Evolutionary conservation across 2,113 vertebrate species (phyloP), one percentile per base, ranked within the genome.

Genomic region (Melanerpes formicivorus): DNA sequence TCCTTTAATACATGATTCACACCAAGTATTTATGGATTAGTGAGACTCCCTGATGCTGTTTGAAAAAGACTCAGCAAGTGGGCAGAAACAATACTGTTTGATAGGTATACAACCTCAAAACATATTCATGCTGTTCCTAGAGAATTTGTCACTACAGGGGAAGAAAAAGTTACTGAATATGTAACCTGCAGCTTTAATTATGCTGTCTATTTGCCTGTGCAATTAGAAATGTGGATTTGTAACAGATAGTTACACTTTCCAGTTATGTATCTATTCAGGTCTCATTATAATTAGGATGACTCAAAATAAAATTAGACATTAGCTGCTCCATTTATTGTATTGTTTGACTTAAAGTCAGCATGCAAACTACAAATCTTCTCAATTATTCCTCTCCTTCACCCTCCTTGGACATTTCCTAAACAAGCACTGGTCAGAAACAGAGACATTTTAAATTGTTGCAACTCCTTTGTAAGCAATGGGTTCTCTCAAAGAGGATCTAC

Each of bases 221-320:
- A 95, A 97, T 97, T 88, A 96, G 94, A 84, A 95, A 82, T 80
- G 88, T 81, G 79, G 80, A 90, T 97, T 95, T 97, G 81, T 95
- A 97, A 91, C 80, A 96, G 93, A 96, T 77, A 96, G 90, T 89
- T 96, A 94, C 90, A 92, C 83, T 96, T 97, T 73, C 90, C 95
- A 83, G 84, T 96, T 97, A 93, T 26, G 55, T 88, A 95, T 93
- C 92, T 95, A 92, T 97, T 92, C 95, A 91, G 96, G 95, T 96
- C 88, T 95, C 40, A 22, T 96, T 96, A 90, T 96, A 94, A 97
- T 95, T 95, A 95, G 91, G 82, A 95, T 97, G 97, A 97, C 75
- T 97, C 95, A 97, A 83, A 97, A 96, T 88, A 88, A 91, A 97
- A 97, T 96, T 90, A 94, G 66, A 73, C 87, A 83, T 93, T 96